These are phyloP conservation scores for Montipora capitata DNA, from an alignment of 92 coral and sea anemone species.

Conservation along the genomic window DNA sequence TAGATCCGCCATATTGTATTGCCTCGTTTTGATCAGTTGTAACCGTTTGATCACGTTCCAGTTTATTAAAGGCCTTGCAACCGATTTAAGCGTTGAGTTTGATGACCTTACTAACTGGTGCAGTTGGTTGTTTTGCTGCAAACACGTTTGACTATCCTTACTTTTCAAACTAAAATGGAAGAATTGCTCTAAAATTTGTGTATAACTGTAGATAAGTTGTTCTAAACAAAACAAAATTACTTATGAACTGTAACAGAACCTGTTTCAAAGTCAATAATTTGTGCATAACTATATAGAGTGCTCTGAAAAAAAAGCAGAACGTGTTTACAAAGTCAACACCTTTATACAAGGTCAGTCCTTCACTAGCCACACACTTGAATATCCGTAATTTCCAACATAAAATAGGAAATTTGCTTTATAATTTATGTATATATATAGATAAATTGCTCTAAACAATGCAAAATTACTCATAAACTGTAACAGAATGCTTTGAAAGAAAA, in stretches of 20 bases:
- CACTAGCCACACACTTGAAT: constrained; percentile 17
- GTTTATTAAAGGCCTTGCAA: no score
- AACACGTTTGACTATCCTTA: background rate
- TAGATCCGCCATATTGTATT: no score
- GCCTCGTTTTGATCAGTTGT: no score
- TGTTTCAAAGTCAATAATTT: constrained; percentile 28
- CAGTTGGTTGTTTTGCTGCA: no score
- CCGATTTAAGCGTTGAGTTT: no score
- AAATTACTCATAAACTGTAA: constrained; percentile 33
- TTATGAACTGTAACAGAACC: constrained; percentile 20
- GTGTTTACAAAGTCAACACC: constrained; percentile 19
- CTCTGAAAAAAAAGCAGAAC: background rate
- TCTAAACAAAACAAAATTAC: constrained; percentile 29
- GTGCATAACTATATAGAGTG: constrained; percentile 11
- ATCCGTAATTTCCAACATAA: constrained; percentile 25
- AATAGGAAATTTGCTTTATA: constrained; percentile 21
- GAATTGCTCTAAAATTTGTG: constrained; percentile 22
- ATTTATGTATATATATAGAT: constrained; percentile 16
- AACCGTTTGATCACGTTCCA: no score
- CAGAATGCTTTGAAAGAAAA: background rate
- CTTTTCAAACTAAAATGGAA: constrained; percentile 12
- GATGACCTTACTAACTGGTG: no score
- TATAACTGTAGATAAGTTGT: constrained; percentile 18
- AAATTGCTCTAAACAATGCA: background rate
- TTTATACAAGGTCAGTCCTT: constrained; percentile 22